phyloP scores from a whole-genome alignment of 1,140 invertebrate species.

The Maconellicoccus hirsutus region DNA sequence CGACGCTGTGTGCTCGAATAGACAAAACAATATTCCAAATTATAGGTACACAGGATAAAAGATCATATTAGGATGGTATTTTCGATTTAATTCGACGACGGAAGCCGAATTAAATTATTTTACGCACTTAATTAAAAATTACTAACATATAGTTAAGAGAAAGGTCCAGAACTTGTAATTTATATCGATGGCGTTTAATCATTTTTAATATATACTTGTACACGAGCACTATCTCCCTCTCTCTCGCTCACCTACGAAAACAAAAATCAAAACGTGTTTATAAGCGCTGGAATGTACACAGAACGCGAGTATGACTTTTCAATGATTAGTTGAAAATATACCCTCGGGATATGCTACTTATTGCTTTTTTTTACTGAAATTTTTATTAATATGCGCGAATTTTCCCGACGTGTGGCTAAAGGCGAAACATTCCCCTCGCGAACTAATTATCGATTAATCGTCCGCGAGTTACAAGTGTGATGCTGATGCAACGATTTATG shows the following conservation, averaged over 20 bases:
- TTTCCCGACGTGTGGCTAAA: neutral
- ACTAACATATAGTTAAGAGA: neutral
- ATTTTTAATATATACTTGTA: neutral
- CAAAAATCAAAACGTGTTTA: neutral
- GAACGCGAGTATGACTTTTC: neutral
- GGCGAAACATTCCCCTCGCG: neutral
- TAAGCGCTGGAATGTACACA: neutral
- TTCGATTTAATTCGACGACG: neutral
- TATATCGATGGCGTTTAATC: slow-evolving; percentile 4
- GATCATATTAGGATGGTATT: neutral
- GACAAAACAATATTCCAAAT: neutral
- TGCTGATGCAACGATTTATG: neutral
- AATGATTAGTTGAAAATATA: neutral
- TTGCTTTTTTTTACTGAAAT: neutral
- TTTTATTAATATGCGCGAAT: neutral
- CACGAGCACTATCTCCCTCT: neutral
- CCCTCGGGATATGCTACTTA: neutral
- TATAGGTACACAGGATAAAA: neutral
- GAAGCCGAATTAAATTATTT: slow-evolving; percentile 9
- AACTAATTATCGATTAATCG: neutral
- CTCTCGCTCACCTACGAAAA: neutral
- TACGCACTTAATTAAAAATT: slow-evolving; percentile 5
- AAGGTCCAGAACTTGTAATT: neutral
- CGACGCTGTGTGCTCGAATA: neutral
- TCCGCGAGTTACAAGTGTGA: neutral